These are phyloP conservation scores for Numida meleagris DNA, from an alignment of 2,113 vertebrate species.

Conservation along the genomic window DNA sequence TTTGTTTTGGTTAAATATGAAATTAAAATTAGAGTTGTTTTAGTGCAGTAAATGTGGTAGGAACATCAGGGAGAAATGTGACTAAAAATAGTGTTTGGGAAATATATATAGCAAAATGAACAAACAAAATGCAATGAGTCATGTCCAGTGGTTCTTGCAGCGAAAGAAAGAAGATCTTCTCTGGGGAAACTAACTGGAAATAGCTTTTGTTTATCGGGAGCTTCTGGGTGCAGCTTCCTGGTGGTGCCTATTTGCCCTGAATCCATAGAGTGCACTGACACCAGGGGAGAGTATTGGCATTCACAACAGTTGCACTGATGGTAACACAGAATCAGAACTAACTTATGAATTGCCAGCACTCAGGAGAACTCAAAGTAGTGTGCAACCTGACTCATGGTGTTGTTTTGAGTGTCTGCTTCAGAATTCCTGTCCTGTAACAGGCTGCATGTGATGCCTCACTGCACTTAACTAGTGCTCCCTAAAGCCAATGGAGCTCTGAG, in stretches of 20 bases:
- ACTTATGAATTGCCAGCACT: neutral
- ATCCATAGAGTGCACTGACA: neutral
- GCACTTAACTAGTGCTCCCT: neutral
- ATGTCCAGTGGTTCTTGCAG: constrained; percentile 36
- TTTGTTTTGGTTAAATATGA: constrained; percentile 61
- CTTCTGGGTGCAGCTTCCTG: neutral
- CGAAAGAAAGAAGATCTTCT: constrained; percentile 20
- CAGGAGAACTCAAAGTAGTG: neutral
- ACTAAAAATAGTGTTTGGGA: constrained; percentile 65
- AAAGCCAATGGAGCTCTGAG: neutral
- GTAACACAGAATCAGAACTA: neutral
- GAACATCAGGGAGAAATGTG: constrained; percentile 13
- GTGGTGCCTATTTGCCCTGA: neutral
- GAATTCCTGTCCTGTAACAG: neutral
- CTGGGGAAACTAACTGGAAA: neutral
- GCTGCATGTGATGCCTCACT: neutral
- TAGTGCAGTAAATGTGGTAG: constrained; percentile 17
- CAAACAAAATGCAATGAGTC: constrained; percentile 65
- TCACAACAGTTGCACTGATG: neutral
- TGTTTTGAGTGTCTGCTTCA: neutral
- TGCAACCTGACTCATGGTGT: neutral
- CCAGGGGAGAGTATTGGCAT: neutral
- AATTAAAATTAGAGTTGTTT: constrained; percentile 57
- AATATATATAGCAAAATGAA: constrained; percentile 61
- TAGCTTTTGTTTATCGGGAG: neutral